Evolutionary conservation across 2,113 vertebrate genomes (phyloP), one percentile per base, ranked within the genome.

Genomic region (Scomber colias): DNA sequence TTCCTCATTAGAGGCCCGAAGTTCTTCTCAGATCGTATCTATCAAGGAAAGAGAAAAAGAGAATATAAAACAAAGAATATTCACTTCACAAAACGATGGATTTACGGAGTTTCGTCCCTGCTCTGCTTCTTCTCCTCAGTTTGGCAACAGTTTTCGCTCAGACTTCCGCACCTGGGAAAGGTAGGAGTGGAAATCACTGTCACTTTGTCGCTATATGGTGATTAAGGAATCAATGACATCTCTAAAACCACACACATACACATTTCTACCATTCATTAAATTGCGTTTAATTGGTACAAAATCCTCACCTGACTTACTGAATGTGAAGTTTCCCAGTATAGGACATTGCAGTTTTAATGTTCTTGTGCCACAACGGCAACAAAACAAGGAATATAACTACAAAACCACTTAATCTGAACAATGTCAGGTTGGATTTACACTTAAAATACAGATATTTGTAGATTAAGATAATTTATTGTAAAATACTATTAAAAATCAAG

Each of bases 61-160:
- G 21, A 21, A 21, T 21, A 13, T 1, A 48, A 15, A 31, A 6
- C 14, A 15, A 65, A 14, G 45, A 65, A 10, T 4, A n/a, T 31
- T 49, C 9, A 21, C 4, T 46, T 8, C 6, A 21, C 11, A 12
- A 40, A 30, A 73, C 56, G 72, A 94, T 93, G 93, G 80, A 81
- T 71, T 86, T 71, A 5, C 73, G 89, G 73, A 75, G 72, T 77
- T 75, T 84, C 10, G 4, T 87, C 56, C 55, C 89, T 6, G 75
- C 73, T 66, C 35, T 95, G 12, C 62, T 95, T 12, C 56, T 95
- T 11, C 10, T 91, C 49, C 67, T 91, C 60, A 79, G 83, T n/a
- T 79, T 92, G 80, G 75, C 70, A 40, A 74, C 69, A 4, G 88
- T 85, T 55, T 67, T 79, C 11, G 88, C 84, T 0, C 79, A 92